Evolutionary conservation across 2,888 invertebrate species (phyloP).

Genomic region (Machimus rusticus): DNA sequence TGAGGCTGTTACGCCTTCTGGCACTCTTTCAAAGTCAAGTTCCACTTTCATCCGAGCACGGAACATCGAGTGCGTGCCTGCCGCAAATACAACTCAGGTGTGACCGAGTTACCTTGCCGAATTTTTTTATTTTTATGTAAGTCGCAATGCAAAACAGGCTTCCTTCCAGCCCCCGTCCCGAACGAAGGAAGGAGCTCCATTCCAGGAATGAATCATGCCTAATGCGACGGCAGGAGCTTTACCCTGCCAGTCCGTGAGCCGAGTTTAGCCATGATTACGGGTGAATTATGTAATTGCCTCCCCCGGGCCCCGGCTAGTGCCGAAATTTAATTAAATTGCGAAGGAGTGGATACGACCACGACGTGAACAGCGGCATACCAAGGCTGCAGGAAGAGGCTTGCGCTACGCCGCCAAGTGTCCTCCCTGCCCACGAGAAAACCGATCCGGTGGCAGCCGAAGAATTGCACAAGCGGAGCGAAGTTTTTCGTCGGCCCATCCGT

Average conservation of each 20-base stretch:
- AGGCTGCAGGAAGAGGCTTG: neutral
- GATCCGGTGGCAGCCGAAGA: neutral
- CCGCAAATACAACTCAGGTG: neutral
- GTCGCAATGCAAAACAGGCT: neutral
- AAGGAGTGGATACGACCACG: neutral
- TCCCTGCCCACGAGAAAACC: neutral
- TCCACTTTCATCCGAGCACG: neutral
- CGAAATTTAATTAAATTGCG: neutral
- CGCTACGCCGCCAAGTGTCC: neutral
- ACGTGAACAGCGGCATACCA: neutral
- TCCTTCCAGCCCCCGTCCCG: neutral
- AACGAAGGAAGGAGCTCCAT: neutral
- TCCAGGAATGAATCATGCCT: neutral
- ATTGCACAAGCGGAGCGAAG: neutral
- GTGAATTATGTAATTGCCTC: neutral
- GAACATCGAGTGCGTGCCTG: neutral
- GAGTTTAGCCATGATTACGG: neutral
- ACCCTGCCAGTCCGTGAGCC: neutral
- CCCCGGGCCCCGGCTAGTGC: neutral
- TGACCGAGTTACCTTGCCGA: neutral
- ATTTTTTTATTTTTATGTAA: neutral
- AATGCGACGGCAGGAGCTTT: neutral
- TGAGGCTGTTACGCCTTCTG: neutral
- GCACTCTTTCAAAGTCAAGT: slow-evolving; percentile 19
- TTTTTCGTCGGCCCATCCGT: neutral